Conservation (phyloP, 2,888 invertebrate species). For the Loripinus fragilis region DNA sequence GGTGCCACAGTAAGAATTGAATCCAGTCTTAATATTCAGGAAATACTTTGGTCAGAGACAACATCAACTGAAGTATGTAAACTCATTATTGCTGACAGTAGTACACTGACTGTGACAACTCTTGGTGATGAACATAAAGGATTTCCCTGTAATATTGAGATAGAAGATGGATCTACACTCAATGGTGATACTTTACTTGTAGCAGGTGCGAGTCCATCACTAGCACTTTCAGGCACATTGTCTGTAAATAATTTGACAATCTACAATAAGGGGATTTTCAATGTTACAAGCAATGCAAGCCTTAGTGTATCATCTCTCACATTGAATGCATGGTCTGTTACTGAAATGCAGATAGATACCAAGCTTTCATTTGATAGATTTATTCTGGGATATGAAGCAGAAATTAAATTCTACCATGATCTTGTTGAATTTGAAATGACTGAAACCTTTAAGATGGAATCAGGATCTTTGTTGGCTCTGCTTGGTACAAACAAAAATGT, state of each 20-base stretch:
- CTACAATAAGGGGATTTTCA: constrained; percentile 53
- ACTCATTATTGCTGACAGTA: constrained; percentile 48
- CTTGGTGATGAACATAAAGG: constrained; percentile 46
- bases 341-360: constrained; percentile 2
- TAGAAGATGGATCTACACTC: constrained; percentile 35
- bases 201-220: constrained; percentile 50
- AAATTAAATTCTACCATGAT: neutral
- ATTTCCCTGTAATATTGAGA: constrained; percentile 35
- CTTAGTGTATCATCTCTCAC: constrained; percentile 36
- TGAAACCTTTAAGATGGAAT: constrained; percentile 41
- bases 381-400: constrained; percentile 18
- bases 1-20: constrained; percentile 55
- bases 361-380: constrained; percentile 7
- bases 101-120: constrained; percentile 42
- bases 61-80: constrained; percentile 43
- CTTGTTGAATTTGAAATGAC: neutral
- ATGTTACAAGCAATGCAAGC: constrained; percentile 42
- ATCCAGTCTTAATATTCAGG: constrained; percentile 40
- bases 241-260: constrained; percentile 41
- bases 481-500: constrained; percentile 28
- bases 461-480: constrained; percentile 32
- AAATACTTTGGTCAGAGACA: constrained; percentile 52
- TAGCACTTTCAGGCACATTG: constrained; percentile 57
- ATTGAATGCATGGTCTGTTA: constrained; percentile 50
- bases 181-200: constrained; percentile 44